Base-by-base conservation (phyloP, 2,797 vertebrate genomes). In the Catharus ustulatus region DNA sequence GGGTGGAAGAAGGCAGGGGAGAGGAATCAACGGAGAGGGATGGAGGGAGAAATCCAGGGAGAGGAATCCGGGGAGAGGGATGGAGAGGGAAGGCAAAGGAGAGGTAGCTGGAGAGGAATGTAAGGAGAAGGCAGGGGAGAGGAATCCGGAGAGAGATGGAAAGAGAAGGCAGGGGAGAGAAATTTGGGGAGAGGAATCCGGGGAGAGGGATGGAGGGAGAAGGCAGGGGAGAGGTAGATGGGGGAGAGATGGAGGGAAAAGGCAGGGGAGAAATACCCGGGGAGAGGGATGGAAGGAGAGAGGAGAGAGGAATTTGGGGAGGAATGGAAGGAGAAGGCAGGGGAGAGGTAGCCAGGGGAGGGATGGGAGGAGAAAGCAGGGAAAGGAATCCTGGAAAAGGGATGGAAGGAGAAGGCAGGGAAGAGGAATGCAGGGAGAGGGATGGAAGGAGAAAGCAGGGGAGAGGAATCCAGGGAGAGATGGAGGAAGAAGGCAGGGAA, bases 271-370 rank as follows among this genome's bases (percentile, higher is more conserved):
- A 52, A 29, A 51, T 11, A 52, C 3, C 16, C 2, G 6, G 48
- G 27, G 14, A 38, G 29, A 30, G 51, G 16, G 51, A 30, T 30
- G 7, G 26, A n/a, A 38, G 38, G 23, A 48, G 69, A 2, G 9
- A 38, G 17, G 42, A 27, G 9, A 21, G 13, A 21, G 38, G 7
- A 5, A 27, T 3, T 17, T 1, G 4, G 30, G 22, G 30, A 42
- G 20, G 66, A 54, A 5, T 29, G 23, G 36, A 38, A 1, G 48
- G 36, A 76, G 34, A 32, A 3, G 29, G 29, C 7, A 20, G 2
- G 13, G 21, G 15, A 24, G 21, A 38, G 21, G 12, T 4, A 20
- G 2, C 7, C 0, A 34, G 0, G 24, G 10, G 15, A 43, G 64
- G 14, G 13, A 0, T 36, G 13, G 13, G 10, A 6, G 40, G 24